phyloP scores from a whole-genome alignment of 2,888 invertebrate genomes.

The Hirtodrosophila histrioides region DNA sequence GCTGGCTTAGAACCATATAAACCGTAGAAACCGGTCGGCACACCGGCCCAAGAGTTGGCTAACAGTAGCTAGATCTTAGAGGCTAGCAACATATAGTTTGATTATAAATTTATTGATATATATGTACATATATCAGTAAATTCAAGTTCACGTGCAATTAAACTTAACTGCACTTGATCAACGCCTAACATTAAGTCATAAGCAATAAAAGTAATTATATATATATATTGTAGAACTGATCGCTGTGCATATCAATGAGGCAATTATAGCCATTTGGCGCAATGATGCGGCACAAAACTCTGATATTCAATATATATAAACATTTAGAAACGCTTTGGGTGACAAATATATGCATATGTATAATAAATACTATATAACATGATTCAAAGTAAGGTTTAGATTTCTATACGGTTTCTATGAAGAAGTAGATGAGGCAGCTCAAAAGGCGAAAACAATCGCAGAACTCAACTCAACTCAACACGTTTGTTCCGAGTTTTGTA shows the following conservation, averaged over 20 bases:
- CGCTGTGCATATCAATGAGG: constrained; percentile 62
- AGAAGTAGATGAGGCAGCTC: constrained; percentile 37
- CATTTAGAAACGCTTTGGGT: constrained; percentile 24
- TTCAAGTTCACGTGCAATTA: constrained; percentile 32
- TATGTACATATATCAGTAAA: not conserved
- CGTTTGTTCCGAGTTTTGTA: constrained; percentile 59
- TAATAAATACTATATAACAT: constrained; percentile 16
- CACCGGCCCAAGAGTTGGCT: constrained; percentile 8
- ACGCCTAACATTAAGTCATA: constrained; percentile 1
- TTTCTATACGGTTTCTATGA: constrained; percentile 42
- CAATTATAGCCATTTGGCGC: constrained; percentile 52
- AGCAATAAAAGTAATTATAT: constrained; percentile 3
- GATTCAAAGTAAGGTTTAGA: constrained; percentile 21
- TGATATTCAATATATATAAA: constrained; percentile 35
- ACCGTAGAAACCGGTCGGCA: constrained; percentile 48
- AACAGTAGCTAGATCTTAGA: constrained; percentile 15
- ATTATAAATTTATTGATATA: not conserved
- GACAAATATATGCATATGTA: constrained; percentile 7
- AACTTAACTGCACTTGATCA: constrained; percentile 16
- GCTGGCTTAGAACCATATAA: constrained; percentile 40
- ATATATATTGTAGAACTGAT: constrained; percentile 3
- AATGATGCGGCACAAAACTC: constrained; percentile 38
- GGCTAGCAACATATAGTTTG: constrained; percentile 13
- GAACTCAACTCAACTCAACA: constrained; percentile 67
- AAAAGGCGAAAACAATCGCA: constrained; percentile 52